These are phyloP conservation scores for Drosophila novamexicana DNA, from an alignment of 1,140 invertebrate species.

Conservation along the genomic window DNA sequence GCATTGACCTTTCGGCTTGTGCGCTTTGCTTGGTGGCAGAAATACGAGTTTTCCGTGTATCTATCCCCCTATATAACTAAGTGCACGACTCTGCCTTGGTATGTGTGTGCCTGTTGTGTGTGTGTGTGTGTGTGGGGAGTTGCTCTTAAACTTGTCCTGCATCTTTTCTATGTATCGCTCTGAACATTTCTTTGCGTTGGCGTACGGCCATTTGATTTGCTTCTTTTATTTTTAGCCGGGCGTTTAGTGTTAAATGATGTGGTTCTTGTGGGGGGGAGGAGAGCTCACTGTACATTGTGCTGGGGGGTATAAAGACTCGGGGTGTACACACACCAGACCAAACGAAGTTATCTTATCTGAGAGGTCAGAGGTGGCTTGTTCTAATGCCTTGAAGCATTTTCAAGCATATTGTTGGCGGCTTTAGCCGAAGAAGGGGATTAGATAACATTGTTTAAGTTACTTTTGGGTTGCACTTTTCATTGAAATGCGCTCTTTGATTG, in stretches of 20 bases:
- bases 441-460: not conserved
- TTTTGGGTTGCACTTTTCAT: not conserved
- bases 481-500: not conserved
- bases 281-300: not conserved
- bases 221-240: constrained; percentile 72
- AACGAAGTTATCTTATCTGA: constrained; percentile 4
- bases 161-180: constrained; percentile 72
- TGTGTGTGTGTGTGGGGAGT: constrained; percentile 55
- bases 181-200: constrained; percentile 53
- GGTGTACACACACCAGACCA: not conserved
- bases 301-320: not conserved
- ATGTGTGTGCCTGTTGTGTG: not conserved
- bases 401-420: not conserved
- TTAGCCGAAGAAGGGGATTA: not conserved
- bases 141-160: constrained; percentile 80
- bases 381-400: not conserved
- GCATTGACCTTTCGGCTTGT: constrained; percentile 75
- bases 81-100: constrained; percentile 49
- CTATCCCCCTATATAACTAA: constrained; percentile 65
- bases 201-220: constrained; percentile 75
- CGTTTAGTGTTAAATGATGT: constrained; percentile 33
- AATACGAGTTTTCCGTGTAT: constrained; percentile 80
- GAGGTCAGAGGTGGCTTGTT: constrained; percentile 5
- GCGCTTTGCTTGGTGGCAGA: constrained; percentile 67
- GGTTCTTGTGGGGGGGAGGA: constrained; percentile 39